Evolutionary conservation across 2,888 invertebrate species (phyloP), one percentile per base, ranked within the genome.

Genomic region (Melolontha melolontha): DNA sequence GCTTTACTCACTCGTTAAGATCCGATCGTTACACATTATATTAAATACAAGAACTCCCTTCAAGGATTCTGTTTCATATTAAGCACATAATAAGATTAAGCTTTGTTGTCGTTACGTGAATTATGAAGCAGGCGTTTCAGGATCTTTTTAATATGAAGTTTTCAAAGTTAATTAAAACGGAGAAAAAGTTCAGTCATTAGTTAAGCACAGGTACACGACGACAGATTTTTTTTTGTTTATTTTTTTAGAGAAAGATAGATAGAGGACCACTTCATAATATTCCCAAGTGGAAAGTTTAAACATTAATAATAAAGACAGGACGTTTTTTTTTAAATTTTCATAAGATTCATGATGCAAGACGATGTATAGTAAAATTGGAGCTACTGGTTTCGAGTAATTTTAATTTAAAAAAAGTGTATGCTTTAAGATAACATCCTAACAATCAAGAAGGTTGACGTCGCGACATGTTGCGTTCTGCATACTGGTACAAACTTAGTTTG

Each of bases 241-340:
- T 41, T 16, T 27, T 22, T 6, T 22, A 22, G 10, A 17, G 41
- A 40, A 6, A 14, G 47, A 47, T 17, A 42, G 34, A 34, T 10
- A 2, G 14, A 34, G 16, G 5, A n/a, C 22, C 10, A 34, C 4
- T 17, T 41, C 22, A 16, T 41, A 22, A 55, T 55, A 55, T 41
- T 55, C 42, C 41, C 40, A 41, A 55, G 55, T 22, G 16, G 55
- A 22, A 55, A 55, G 41, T 55, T 55, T 55, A 55, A 41, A 41
- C 55, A 41, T 55, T 41, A 12, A 41, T 55, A 55, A 55, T 55
- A 42, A 42, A n/a, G 41, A 1, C 34, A 41, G 22, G 12, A 22
- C 16, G 41, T 55, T 22, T 55, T 55, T 41, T 55, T 55, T 41
- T 11, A 16, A 41, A 41, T 41, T 41, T 41, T 40, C 17, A 41